Base-by-base conservation (phyloP, 2,113 vertebrate genomes). In the Aepyceros melampus region DNA sequence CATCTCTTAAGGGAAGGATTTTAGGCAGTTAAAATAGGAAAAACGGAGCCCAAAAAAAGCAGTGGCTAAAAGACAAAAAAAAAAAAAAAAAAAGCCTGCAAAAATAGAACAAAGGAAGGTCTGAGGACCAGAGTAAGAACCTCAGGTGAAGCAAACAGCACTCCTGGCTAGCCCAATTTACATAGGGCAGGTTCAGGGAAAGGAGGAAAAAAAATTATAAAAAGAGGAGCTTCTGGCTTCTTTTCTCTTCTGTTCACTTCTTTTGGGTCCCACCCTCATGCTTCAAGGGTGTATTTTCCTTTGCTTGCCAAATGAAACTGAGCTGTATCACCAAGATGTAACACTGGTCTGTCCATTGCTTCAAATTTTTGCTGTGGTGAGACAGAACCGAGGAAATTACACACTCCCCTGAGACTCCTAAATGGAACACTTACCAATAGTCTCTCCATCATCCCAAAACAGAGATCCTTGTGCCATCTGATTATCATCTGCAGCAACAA, bases 361-460 rank as follows among this genome's bases (percentile, higher is more conserved):
- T 74, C n/a, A 74, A 23, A 74, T 74, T 40, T 74, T 74, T 74
- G 67, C n/a, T 74, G n/a, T 1, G 5, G 19, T 5, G 2, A 40
- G 67, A 40, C 10, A 74, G 19, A 40, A 74, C 19, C 0, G 0
- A 40, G 19, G 67, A 71, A 71, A 36, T 71, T 21, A 36, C 64
- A 71, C 5, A 23, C n/a, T 25, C n/a, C 19, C 19, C 67, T 23
- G 36, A 74, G 2, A 78, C 29, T 78, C 29, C 1, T 89, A 36
- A 82, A 55, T 43, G 4, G 21, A 58, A 31, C 10, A 76, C 99
- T 98, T 93, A 99, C 99, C 98, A 86, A 99, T 99, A 92, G 98
- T 98, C 8, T 99, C 98, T 82, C 99, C 99, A 82, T 99, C 99
- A 49, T 99, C 99, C 99, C 99, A 99, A 97, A 99, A 99, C 58